Base-by-base conservation (phyloP, 2,888 invertebrate genomes). In the Drosophila nigritarsus region DNA sequence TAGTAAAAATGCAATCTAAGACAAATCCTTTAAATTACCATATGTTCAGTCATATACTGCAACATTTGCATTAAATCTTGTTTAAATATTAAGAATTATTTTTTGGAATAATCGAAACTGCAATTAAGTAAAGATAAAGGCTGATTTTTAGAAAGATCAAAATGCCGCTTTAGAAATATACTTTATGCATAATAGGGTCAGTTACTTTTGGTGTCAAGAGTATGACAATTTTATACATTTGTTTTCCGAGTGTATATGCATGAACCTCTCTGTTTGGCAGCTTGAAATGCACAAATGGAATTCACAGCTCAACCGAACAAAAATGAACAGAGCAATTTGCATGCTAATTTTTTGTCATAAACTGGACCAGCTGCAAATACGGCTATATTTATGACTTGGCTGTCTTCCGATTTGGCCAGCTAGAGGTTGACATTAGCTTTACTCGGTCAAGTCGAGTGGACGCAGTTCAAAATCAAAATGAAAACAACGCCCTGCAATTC, bases 401-500 rank as follows among this genome's bases (percentile, higher is more conserved):
- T 36, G 64, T 55, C 69, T 63, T 58, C 69, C 60, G 34, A 32
- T 15, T 27, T 29, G 2, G 40, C 62, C 45, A 40, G 32, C 59
- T 50, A 40, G 32, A 49, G 50, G 56, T 48, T 53, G 61, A 13
- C 24, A 13, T 30, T 64, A 54, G 53, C 51, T 69, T 34, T 38
- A 66, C 45, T 61, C 59, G 49, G 42, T 59, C 55, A 29, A 30
- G 49, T 11, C 32, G 51, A 59, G 34, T 65, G 58, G 77, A 29
- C 49, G 63, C 65, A 62, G 53, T 77, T 71, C 45, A 66, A 65
- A 68, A 54, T n/a, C 38, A n/a, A 55, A 20, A 34, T 11, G 42
- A 80, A 65, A 63, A 24, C 49, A 38, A 24, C 45, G 45, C 8
- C 40, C 11, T 49, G 60, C 68, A 70, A 58, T 84, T 89, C 90